Percentiles rank a stretch among this genome's conserved stretches.
Conservation (phyloP, 30 jellyfish, hydroid and myxozoan species). For the Aurelia coerulea region DNA sequence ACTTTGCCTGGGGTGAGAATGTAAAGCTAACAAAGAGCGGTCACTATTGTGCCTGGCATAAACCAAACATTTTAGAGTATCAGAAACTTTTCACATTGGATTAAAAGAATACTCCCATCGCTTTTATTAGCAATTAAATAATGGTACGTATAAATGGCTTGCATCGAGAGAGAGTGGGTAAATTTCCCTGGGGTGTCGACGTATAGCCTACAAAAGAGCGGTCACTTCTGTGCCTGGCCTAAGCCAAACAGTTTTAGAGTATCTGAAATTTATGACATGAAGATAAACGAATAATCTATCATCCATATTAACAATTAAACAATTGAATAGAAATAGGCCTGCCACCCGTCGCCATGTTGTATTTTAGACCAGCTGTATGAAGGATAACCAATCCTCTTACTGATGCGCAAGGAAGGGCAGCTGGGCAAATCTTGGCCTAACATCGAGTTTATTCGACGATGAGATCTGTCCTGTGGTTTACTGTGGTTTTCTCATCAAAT, state of each 20-base stretch:
- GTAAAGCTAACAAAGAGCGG: no score
- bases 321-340: background rate
- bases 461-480: background rate
- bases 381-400: constrained; percentile 16
- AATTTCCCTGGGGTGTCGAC: no score
- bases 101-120: no score
- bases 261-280: background rate
- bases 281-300: background rate
- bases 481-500: constrained; percentile 6
- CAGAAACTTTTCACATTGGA: no score
- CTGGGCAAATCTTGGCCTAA: constrained; percentile 37
- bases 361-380: constrained; percentile 24
- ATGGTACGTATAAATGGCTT: no score
- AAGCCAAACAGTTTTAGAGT: background rate
- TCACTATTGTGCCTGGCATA: no score
- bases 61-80: no score
- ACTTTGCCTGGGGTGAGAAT: no score
- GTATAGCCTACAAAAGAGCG: no score
- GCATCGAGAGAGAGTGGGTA: no score
- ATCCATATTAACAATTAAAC: background rate
- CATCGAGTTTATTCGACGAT: background rate
- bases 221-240: no score
- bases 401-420: constrained; percentile 17
- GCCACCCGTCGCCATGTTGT: constrained; percentile 13
- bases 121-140: no score